Percentiles rank a stretch among this genome's conserved stretches.
Conservation (phyloP, 2,888 invertebrate genomes). For the Chymomyza procnemis region DNA sequence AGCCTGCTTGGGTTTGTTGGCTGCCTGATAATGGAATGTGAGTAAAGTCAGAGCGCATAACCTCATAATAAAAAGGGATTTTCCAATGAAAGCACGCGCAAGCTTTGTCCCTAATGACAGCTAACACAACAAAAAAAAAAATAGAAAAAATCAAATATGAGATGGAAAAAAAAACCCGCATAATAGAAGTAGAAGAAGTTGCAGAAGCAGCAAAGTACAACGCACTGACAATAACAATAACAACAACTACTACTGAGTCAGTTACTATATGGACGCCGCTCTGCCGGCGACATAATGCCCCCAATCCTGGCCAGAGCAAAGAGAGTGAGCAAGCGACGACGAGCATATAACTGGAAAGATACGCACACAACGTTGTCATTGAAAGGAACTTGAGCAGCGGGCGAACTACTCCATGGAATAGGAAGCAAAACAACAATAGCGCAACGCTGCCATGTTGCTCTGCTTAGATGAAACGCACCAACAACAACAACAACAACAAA, state of each 20-base stretch:
- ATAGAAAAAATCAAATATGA: conserved; percentile 4
- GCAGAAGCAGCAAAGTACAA: conserved; percentile 48
- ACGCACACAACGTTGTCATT: conserved; percentile 61
- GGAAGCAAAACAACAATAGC: background rate
- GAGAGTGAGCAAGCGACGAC: no score
- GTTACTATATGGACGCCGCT: background rate
- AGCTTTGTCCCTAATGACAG: conserved; percentile 41
- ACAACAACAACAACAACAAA: conserved; percentile 28
- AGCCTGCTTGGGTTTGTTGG: background rate
- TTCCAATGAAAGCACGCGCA: conserved; percentile 12
- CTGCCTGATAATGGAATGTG: background rate
- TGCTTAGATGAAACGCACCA: background rate
- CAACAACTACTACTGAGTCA: conserved; percentile 9
- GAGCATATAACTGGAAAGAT: background rate
- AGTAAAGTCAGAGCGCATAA: conserved; percentile 10
- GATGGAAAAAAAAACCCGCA: conserved; percentile 1
- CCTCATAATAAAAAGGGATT: conserved; percentile 9
- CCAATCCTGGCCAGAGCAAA: conserved; percentile 38
- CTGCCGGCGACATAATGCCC: conserved; percentile 41
- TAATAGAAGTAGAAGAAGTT: conserved; percentile 6
- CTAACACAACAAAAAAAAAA: background rate
- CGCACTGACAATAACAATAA: conserved; percentile 46
- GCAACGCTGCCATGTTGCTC: background rate
- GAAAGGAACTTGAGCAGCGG: conserved; percentile 42
- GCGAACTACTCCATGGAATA: background rate